These are phyloP conservation scores for Zaprionus taronus DNA, from an alignment of 1,140 invertebrate species.

Conservation along the genomic window DNA sequence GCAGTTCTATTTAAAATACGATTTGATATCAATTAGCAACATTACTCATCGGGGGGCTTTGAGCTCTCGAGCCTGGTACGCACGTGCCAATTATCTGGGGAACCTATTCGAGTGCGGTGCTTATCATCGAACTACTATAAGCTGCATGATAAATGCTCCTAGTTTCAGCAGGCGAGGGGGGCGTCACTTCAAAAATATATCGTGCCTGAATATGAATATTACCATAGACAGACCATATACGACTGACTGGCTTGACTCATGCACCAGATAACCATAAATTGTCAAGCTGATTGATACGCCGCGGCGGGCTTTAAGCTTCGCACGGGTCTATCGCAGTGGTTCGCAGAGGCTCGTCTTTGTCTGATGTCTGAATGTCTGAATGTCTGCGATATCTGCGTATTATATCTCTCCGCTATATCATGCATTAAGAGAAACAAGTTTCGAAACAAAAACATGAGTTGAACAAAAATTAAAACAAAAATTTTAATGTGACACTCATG, in stretches of 20 bases:
- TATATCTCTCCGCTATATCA: constrained; percentile 16
- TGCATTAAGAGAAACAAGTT: constrained; percentile 41
- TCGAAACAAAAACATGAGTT: constrained; percentile 11
- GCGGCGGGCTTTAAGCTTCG: background rate
- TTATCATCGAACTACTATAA: background rate
- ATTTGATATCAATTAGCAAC: constrained; percentile 7
- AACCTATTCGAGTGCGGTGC: background rate
- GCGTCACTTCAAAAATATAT: background rate
- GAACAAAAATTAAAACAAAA: constrained; percentile 37
- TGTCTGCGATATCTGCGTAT: constrained; percentile 14
- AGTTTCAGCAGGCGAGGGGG: background rate
- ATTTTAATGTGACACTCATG: constrained; percentile 75
- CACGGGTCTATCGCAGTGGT: background rate
- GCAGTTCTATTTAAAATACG: background rate
- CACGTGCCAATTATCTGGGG: constrained; percentile 30
- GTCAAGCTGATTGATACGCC: background rate
- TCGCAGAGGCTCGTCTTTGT: constrained; percentile 38
- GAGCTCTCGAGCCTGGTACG: background rate
- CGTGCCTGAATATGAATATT: background rate
- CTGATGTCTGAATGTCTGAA: background rate
- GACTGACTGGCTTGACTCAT: background rate
- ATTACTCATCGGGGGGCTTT: constrained; percentile 22
- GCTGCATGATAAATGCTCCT: background rate
- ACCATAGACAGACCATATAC: background rate
- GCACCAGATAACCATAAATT: background rate